Conservation (phyloP, 1,140 invertebrate genomes). For the Andricus grossulariae region DNA sequence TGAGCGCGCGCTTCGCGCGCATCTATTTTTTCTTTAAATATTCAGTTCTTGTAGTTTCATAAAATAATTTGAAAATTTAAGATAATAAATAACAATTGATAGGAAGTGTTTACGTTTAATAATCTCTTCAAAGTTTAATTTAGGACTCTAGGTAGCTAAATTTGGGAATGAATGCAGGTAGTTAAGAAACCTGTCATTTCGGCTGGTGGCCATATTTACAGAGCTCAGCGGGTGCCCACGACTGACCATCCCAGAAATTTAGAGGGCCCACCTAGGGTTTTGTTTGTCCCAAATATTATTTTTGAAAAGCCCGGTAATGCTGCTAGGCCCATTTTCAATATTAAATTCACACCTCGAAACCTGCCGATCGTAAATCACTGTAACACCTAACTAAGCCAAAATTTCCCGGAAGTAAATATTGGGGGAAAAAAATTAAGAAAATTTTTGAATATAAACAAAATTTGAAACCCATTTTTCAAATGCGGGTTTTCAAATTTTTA, state of each 20-base stretch:
- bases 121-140: too few relatives aligned
- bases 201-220: slow-evolving; percentile 52
- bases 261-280: slow-evolving; percentile 34
- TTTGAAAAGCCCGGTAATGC: slow-evolving; percentile 46
- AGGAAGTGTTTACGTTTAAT: too few relatives aligned
- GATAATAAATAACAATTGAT: too few relatives aligned
- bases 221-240: slow-evolving; percentile 53
- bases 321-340: slow-evolving; percentile 53
- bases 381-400: slow-evolving; percentile 15
- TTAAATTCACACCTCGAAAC: slow-evolving; percentile 43
- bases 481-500: too few relatives aligned
- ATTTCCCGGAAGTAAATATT: slow-evolving; percentile 42
- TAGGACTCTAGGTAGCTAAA: slow-evolving; percentile 35
- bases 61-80: too few relatives aligned
- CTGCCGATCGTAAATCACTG: slow-evolving; percentile 51
- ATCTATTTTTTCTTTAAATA: too few relatives aligned
- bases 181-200: slow-evolving; percentile 53
- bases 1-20: too few relatives aligned
- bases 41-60: too few relatives aligned
- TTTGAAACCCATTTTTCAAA: slow-evolving; percentile 37
- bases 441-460: too few relatives aligned
- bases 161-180: slow-evolving; percentile 49
- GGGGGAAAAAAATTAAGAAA: slow-evolving; percentile 29
- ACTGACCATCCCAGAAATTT: slow-evolving; percentile 35
- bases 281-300: slow-evolving; percentile 43